Base-by-base conservation (phyloP, 2,797 vertebrate species). In the Sebastes steindachneri region DNA sequence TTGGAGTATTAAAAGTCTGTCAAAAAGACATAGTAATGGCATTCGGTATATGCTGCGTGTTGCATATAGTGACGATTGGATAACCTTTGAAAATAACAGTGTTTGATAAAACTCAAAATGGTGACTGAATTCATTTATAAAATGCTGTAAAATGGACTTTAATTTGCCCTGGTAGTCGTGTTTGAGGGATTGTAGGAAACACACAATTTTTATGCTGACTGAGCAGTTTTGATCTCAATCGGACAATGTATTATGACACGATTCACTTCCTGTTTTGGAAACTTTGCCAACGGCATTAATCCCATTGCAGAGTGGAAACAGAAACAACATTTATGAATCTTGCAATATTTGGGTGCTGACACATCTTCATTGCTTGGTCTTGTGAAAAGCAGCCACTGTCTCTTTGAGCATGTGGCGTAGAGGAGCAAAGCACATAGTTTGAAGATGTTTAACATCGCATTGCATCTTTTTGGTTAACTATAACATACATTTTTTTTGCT, bases 181-280 rank as follows among this genome's bases (percentile, higher is more conserved):
- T 77, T 19, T 62, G 23, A 37, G 26, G n/a, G 28, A 58, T 7
- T 58, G 4, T 31, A 37, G 7, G 7, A 48, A 58, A 58, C 33
- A 17, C 21, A 48, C 29, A 11, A 17, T 26, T 53, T 64, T 5
- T 28, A 45, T 9, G 23, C 53, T 23, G 6, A 29, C 3, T 23
- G 5, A 53, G 19, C 23, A 65, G 17, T 55, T 71, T 48, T 35
- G 45, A 64, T 48, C 5, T 45, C 9, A 58, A 23, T 14, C 4
- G 8, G 5, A 75, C 4, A 53, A 4, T 25, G 26, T 23, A 1
- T 68, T 3, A 37, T 21, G 28, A 28, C 26, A 17, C 2, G 5
- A 53, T 70, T 72, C n/a, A 53, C 54, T 77, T 66, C 69, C 69
- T 66, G 53, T 55, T 66, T 4, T 51, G 54, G 29, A 68, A 41